Base-by-base conservation (phyloP, 2,888 invertebrate genomes). In the Thereva unica region DNA sequence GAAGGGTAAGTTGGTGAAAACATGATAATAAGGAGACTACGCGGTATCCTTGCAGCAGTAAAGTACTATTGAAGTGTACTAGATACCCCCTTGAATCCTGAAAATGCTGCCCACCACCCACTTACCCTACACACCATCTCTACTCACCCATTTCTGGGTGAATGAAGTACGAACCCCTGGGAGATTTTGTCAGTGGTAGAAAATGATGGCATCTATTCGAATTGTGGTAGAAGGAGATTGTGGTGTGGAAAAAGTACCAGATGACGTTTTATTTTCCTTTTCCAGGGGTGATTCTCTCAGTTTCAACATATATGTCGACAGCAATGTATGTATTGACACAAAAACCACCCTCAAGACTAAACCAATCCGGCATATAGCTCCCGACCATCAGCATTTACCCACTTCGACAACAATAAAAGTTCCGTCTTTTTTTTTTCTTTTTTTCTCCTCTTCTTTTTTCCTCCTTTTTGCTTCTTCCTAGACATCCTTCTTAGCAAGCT, bases 221-320 rank as follows among this genome's bases (percentile, higher is more conserved):
- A 9, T 4, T 52, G 34, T 2, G 12, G n/a, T 12, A 9, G 10
- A 42, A 37, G 40, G 34, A 44, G 37, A 44, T n/a, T 53, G 47
- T 40, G 45, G 54, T 47, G 56, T 66, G 66, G 66, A 57, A 66
- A 66, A 66, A 40, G 44, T 40, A 66, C 66, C 56, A 66, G 57
- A 66, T 56, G 57, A 66, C 66, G 55, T 50, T 66, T 65, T 57
- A 40, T 47, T 57, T 47, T 57, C 49, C 44, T 49, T 50, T 35
- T 9, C 41, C 5, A 35, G n/a, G 41, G 37, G 37, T 57, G 59
- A 59, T 47, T 59, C 59, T 47, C 38, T 9, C 35, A 47, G 47
- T 59, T 49, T 59, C 49, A 49, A 40, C 63, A 47, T 49, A 45
- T 49, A 61, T 61, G 49, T 61, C 41, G 63, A 42, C 35, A 10